Conservation (phyloP, 2,797 vertebrate species). For the Notolabrus celidotus region DNA sequence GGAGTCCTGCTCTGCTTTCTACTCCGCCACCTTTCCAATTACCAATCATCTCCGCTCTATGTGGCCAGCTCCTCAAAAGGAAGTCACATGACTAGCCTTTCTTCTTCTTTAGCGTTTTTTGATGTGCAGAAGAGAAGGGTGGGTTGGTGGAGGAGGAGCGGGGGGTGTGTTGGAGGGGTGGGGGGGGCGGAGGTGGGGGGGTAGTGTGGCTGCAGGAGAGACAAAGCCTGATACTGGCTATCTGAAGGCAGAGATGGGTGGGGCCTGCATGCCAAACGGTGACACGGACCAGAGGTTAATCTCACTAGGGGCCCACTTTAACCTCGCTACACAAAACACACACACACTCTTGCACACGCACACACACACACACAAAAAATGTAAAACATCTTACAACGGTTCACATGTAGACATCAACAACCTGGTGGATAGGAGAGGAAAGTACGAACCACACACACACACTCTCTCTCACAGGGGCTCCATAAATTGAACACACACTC, state of each 20-base stretch:
- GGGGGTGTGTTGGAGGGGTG: conserved; percentile 11
- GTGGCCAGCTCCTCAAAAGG: conserved; percentile 84
- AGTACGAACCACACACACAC: conserved; percentile 27
- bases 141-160: conserved; percentile 50
- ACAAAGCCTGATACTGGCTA: conserved; percentile 90
- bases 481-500: conserved; percentile 68
- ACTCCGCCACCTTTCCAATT: conserved; percentile 76
- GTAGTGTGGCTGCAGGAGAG: conserved; percentile 84
- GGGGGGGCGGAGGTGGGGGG: conserved; percentile 31
- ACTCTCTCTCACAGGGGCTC: conserved; percentile 28
- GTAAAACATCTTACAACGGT: conserved; percentile 59
- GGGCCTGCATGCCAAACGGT: conserved; percentile 88
- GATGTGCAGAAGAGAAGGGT: conserved; percentile 68
- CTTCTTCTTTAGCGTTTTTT: conserved; percentile 83
- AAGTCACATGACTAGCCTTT: conserved; percentile 89
- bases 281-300: conserved; percentile 88
- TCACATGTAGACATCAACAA: conserved; percentile 62
- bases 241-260: conserved; percentile 85
- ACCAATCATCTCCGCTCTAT: conserved; percentile 76
- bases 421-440: conserved; percentile 36
- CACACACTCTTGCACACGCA: conserved; percentile 30
- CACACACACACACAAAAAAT: conserved; percentile 36
- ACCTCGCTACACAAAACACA: conserved; percentile 87
- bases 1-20: conserved; percentile 44
- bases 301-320: conserved; percentile 89